Evolutionary conservation across 2,888 invertebrate genomes (phyloP), one percentile per base, ranked within the genome.

Genomic region (Diaphora mendica): DNA sequence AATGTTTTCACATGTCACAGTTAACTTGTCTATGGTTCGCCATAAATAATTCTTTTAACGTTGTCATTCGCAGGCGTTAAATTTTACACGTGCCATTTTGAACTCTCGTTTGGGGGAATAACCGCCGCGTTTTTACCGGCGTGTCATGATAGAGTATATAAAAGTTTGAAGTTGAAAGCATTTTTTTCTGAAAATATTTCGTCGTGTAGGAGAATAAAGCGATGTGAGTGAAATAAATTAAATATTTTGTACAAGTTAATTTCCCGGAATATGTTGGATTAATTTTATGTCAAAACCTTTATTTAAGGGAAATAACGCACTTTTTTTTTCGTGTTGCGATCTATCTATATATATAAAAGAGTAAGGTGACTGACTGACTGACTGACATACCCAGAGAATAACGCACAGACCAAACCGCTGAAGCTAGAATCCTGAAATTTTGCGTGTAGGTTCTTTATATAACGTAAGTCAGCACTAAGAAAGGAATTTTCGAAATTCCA

Each of bases 31-130:
- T 86, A 87, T 87, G 85, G 85, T 74, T 74, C 71, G 77, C 82
- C 86, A 87, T 90, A 90, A 90, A 90, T 90, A 89, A 87, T 88
- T 87, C 87, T 84, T 88, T 88, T 90, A 87, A 89, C 86, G 86
- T 82, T 87, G 90, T 87, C 90, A 86, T 88, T 89, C 82, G 83
- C 89, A 88, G 84, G 75, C 81, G 70, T 65, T 72, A 69, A 73
- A 72, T 76, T 81, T 82, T 69, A 82, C 77, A 83, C 76, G 79
- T 71, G 77, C 77, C 85, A 66, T 73, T 74, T 79, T 70, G 26
- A 64, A 73, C 76, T 81, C 71, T 62, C 55, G 62, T 72, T 76
- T 55, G 17, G 33, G 15, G 30, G 20, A 59, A 70, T 55, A 64
- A 68, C 71, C 44, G 15, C 67, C 3, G 64, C 33, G 55, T n/a